Evolutionary conservation across 2,888 invertebrate species (phyloP).

Genomic region (Pyrgus malvae): DNA sequence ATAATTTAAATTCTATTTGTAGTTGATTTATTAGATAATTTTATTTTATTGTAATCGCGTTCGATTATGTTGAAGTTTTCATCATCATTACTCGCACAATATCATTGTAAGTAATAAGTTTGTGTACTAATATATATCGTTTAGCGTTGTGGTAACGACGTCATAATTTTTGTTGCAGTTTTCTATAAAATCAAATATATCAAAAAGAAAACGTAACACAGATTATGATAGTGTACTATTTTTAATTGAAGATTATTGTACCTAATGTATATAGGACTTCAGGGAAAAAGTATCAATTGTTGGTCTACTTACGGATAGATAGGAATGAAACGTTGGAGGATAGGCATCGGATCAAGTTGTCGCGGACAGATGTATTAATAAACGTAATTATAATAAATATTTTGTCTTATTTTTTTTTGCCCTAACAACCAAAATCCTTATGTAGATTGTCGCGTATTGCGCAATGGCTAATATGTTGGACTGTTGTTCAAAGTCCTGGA

Average conservation of each 20-base stretch:
- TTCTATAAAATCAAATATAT: conserved; percentile 1
- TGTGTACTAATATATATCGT: conserved; percentile 28
- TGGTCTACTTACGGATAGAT: not conserved
- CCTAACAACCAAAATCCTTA: not conserved
- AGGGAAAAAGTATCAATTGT: conserved; percentile 9
- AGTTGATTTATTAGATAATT: conserved; percentile 57
- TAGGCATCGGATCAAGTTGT: not conserved
- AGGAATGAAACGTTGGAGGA: not conserved
- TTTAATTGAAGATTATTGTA: conserved; percentile 14
- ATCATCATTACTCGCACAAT: conserved; percentile 32
- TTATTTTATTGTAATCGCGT: conserved; percentile 44
- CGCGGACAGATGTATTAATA: conserved; percentile 21
- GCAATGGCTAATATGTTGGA: too few species aligned
- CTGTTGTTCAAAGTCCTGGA: too few species aligned
- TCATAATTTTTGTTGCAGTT: not conserved
- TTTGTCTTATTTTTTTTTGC: not conserved
- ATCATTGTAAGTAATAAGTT: conserved; percentile 20
- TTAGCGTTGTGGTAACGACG: not conserved
- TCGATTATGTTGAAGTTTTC: conserved; percentile 22
- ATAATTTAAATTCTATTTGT: conserved; percentile 49
- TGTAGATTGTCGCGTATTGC: too few species aligned
- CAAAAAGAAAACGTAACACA: not conserved
- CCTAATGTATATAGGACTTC: conserved; percentile 24
- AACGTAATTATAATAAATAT: conserved; percentile 17
- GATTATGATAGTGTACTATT: not conserved